These are phyloP conservation scores for Zosterops pallidus DNA, from an alignment of 2,113 vertebrate genomes.

Conservation along the genomic window DNA sequence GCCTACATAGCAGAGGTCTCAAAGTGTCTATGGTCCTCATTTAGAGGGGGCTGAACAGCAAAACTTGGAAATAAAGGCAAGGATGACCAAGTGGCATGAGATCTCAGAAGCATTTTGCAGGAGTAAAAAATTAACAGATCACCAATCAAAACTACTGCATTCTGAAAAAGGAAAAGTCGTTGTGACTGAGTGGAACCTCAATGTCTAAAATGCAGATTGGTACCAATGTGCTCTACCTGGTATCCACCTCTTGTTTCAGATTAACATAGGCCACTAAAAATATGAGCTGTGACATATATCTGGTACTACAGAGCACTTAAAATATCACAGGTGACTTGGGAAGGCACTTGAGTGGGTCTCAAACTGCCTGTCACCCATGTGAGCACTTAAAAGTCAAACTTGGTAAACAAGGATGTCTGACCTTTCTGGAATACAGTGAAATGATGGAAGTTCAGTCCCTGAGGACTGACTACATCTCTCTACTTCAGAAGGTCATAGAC, in stretches of 20 bases:
- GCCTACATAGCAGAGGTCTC: not conserved
- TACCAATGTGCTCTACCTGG: not conserved
- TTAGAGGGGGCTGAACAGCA: not conserved
- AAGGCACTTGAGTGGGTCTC: not conserved
- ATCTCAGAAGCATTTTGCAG: not conserved
- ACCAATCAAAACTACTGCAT: not conserved
- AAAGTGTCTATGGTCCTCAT: not conserved
- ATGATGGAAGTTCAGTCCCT: not conserved
- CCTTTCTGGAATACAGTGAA: not conserved
- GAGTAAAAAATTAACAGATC: not conserved
- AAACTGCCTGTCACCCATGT: not conserved
- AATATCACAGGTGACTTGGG: not conserved
- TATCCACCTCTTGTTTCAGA: not conserved
- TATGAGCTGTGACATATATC: not conserved
- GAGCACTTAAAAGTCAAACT: not conserved
- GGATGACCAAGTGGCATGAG: not conserved
- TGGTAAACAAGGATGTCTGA: not conserved
- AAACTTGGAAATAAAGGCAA: not conserved
- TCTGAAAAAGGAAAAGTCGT: not conserved
- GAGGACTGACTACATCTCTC: not conserved
- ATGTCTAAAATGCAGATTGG: not conserved
- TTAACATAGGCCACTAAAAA: not conserved
- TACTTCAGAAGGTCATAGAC: not conserved
- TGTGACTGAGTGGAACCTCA: not conserved
- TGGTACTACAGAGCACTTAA: not conserved